Conservation (phyloP, 2,113 vertebrate genomes). For the Axis porcinus region DNA sequence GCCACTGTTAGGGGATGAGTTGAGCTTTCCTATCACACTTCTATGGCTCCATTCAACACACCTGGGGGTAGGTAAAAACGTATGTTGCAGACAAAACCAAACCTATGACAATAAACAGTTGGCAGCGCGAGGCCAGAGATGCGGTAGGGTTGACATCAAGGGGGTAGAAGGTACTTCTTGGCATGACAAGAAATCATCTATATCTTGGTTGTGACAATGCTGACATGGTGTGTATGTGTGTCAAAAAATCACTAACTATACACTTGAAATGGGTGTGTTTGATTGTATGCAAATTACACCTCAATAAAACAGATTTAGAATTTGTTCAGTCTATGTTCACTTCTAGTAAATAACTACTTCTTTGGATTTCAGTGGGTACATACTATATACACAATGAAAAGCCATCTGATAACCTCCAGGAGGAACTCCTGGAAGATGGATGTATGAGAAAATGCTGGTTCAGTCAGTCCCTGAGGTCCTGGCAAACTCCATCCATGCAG, state of each 20-base stretch:
- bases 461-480: background rate
- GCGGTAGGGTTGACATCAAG: fast-evolving
- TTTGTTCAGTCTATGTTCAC: background rate
- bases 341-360: background rate
- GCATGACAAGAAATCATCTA: background rate
- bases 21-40: background rate
- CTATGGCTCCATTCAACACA: background rate
- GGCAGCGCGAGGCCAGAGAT: background rate
- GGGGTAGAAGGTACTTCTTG: background rate
- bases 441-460: background rate
- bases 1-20: background rate
- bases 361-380: background rate
- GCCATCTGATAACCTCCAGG: background rate
- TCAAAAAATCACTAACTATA: background rate
- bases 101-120: background rate
- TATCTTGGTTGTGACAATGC: fast-evolving
- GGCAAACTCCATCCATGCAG: background rate
- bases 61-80: background rate
- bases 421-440: background rate
- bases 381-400: background rate
- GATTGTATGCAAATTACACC: background rate
- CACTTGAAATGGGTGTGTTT: no score
- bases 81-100: background rate
- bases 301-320: background rate
- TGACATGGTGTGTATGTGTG: fast-evolving